Conservation (phyloP, 2,113 vertebrate genomes). For the Dromaius novaehollandiae region DNA sequence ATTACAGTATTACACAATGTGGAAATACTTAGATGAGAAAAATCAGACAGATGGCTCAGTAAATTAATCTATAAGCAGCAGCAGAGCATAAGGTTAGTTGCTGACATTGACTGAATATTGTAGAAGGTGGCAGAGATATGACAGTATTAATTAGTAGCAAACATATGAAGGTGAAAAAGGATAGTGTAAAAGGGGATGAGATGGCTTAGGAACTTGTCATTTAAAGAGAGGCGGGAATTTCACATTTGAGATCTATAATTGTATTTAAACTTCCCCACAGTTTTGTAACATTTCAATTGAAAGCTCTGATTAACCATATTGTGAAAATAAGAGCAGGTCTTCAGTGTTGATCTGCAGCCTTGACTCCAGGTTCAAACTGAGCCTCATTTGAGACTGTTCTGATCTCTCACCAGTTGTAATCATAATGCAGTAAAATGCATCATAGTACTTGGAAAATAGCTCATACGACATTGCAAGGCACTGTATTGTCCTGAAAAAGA, state of each 20-base stretch:
- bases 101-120: conserved; percentile 58
- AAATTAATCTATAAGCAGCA: conserved; percentile 71
- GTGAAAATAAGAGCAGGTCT: background rate
- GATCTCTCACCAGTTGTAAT: background rate
- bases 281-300: background rate
- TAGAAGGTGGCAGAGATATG: conserved; percentile 2
- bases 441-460: background rate
- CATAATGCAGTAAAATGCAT: background rate
- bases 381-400: background rate
- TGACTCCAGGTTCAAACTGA: background rate
- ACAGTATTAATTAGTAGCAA: conserved; percentile 46
- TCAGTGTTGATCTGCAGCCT: background rate
- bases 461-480: background rate
- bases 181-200: background rate
- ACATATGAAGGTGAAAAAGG: conserved; percentile 44
- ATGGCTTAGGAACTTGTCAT: background rate
- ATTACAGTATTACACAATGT: conserved; percentile 18
- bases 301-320: background rate
- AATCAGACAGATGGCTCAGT: conserved; percentile 71
- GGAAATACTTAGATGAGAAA: conserved; percentile 38
- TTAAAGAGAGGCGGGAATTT: background rate
- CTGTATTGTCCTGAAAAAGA: background rate
- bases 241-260: background rate
- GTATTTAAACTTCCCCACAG: background rate
- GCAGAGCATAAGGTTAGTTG: conserved; percentile 58